These are phyloP conservation scores for Elanoides forficatus DNA, from an alignment of 2,113 vertebrate genomes.

Conservation along the genomic window DNA sequence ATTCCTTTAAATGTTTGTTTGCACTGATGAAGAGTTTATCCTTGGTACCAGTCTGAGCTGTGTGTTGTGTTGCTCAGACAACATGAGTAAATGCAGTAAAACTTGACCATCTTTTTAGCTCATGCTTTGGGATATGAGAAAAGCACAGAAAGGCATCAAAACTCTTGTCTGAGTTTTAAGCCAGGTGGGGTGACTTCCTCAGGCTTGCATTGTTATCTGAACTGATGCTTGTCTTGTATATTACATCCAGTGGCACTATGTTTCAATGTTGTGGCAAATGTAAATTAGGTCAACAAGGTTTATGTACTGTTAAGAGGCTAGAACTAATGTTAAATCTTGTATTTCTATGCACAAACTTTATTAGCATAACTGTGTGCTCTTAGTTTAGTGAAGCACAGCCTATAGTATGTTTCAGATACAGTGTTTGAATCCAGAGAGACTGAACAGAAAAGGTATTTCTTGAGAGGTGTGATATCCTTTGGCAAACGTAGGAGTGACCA, in stretches of 20 bases:
- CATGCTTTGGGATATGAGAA: background rate
- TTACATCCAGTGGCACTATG: background rate
- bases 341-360: background rate
- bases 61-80: background rate
- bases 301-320: rapidly evolving
- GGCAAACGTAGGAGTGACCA: background rate
- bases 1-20: background rate
- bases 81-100: background rate
- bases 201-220: background rate
- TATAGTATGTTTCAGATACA: rapidly evolving
- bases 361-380: background rate
- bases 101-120: background rate
- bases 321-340: background rate
- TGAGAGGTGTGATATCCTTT: background rate
- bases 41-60: background rate
- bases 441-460: background rate
- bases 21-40: background rate
- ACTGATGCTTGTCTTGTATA: rapidly evolving
- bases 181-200: background rate
- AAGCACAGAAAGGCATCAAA: background rate
- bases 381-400: background rate
- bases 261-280: background rate
- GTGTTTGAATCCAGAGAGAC: background rate
- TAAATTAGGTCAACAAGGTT: background rate
- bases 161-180: background rate